A percentile compares a stretch with the other conserved stretches of the same genome.
phyloP scores from a whole-genome alignment of 2,888 invertebrate genomes.

The Morinoia aosen region DNA sequence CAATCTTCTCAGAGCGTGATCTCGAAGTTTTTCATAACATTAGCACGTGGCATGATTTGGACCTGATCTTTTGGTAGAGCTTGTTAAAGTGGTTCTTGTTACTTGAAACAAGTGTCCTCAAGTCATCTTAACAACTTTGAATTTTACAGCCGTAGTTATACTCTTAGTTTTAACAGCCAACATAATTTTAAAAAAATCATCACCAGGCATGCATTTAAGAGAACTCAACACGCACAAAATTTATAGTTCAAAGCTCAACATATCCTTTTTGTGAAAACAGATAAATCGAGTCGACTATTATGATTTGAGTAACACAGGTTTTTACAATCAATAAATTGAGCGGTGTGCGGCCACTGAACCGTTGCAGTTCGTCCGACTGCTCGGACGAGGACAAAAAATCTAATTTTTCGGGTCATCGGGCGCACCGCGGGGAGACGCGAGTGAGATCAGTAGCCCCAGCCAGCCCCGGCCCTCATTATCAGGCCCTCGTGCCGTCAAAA shows the following conservation, averaged over 20 bases:
- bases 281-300: not conserved
- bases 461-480: too few relatives aligned
- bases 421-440: not conserved
- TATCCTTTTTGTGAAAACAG: not conserved
- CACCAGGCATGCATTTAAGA: not conserved
- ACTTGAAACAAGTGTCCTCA: not conserved
- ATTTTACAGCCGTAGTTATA: not conserved
- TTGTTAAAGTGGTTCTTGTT: not conserved
- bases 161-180: not conserved
- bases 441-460: too few relatives aligned
- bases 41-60: not conserved
- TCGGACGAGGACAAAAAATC: not conserved
- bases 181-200: not conserved
- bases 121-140: not conserved
- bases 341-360: not conserved
- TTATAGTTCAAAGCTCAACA: not conserved
- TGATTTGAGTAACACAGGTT: not conserved
- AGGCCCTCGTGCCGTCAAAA: too few relatives aligned
- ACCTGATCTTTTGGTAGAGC: not conserved
- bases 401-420: constrained; percentile 12
- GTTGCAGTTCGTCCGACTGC: not conserved
- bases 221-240: not conserved
- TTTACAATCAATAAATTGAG: not conserved
- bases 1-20: not conserved
- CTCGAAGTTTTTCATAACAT: not conserved